Evolutionary conservation across 2,888 invertebrate species (phyloP).

Genomic region (Drosophila falleni): DNA sequence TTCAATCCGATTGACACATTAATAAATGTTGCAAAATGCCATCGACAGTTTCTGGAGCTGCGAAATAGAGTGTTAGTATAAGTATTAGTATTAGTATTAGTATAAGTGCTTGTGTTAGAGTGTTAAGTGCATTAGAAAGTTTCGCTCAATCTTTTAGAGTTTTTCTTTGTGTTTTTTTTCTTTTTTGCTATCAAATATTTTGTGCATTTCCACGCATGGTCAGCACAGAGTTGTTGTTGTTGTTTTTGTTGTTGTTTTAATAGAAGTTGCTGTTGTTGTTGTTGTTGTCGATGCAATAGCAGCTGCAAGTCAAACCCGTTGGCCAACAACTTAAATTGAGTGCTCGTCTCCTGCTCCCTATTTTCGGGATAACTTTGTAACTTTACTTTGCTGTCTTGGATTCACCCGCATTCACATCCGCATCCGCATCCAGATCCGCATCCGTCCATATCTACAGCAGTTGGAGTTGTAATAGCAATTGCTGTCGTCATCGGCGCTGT

Average conservation of each 20-base stretch:
- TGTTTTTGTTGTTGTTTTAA: neutral
- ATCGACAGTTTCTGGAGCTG: constrained; percentile 64
- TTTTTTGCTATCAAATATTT: constrained; percentile 50
- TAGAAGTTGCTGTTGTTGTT: neutral
- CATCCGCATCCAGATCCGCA: constrained; percentile 27
- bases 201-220: constrained; percentile 76
- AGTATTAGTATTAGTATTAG: too few species aligned
- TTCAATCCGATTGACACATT: constrained; percentile 72
- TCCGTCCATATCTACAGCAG: constrained; percentile 34
- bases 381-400: constrained; percentile 48
- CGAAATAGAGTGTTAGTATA: constrained; percentile 48
- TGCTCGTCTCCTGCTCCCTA: constrained; percentile 34
- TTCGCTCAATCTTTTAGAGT: constrained; percentile 43
- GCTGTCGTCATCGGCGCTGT: constrained; percentile 63
- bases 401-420: constrained; percentile 43
- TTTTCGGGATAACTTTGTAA: constrained; percentile 59
- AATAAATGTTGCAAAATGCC: constrained; percentile 74
- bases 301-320: constrained; percentile 48
- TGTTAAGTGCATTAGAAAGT: constrained; percentile 78
- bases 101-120: constrained; percentile 28
- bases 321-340: constrained; percentile 76
- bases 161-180: constrained; percentile 24
- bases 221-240: constrained; percentile 48
- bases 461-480: constrained; percentile 50
- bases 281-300: constrained; percentile 10